phyloP scores from a whole-genome alignment of 2,888 invertebrate species.

The Odontocolon sp. region DNA sequence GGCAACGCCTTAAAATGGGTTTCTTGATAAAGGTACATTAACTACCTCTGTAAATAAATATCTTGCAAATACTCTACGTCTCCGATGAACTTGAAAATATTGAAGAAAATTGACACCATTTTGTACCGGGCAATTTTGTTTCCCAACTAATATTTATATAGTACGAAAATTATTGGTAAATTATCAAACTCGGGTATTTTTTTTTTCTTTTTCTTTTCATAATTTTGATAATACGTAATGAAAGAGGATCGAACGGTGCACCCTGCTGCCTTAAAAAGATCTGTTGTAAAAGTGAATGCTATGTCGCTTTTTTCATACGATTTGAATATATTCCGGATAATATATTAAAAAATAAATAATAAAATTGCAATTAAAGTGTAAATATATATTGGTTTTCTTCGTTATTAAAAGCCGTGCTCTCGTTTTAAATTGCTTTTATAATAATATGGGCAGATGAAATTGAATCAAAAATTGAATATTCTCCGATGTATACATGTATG shows the following conservation, averaged over 20 bases:
- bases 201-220: not conserved
- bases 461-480: not conserved
- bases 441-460: not conserved
- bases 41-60: slow-evolving; percentile 29
- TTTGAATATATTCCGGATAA: not conserved
- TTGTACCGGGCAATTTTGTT: slow-evolving; percentile 17
- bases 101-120: not conserved
- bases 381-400: too few relatives aligned
- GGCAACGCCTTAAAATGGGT: not conserved
- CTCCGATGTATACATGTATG: not conserved
- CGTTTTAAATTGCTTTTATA: not conserved
- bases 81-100: not conserved
- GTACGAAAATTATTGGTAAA: not conserved
- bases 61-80: not conserved
- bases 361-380: too few relatives aligned
- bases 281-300: slow-evolving; percentile 40
- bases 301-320: slow-evolving; percentile 19
- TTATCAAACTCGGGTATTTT: not conserved
- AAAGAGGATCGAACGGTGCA: slow-evolving; percentile 22
- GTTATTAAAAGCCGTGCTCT: not conserved
- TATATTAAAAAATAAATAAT: too few relatives aligned
- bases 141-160: slow-evolving; percentile 20
- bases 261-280: slow-evolving; percentile 49
- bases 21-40: not conserved
- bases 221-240: not conserved